A percentile compares a stretch with the other conserved stretches of the same genome.
phyloP scores from a whole-genome alignment of 2,888 invertebrate genomes.

The Beris morrisii region DNA sequence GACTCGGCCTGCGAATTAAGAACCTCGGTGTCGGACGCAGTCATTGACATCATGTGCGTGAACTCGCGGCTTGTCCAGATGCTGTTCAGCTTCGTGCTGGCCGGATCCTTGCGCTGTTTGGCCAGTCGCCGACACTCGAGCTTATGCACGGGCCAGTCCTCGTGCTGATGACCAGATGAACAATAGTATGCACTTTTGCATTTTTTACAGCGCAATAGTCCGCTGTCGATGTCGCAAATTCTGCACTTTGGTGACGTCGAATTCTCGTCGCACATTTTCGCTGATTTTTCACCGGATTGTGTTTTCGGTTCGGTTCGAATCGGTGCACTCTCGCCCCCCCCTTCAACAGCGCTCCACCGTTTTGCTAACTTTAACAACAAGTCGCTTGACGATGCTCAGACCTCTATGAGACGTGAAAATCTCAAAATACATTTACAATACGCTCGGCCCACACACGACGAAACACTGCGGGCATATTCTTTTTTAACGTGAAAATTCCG shows the following conservation, averaged over 20 bases:
- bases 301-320: too few relatives aligned
- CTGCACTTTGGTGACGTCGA: conserved; percentile 53
- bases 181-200: conserved; percentile 78
- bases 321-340: too few relatives aligned
- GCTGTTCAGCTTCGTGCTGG: conserved; percentile 44
- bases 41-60: conserved; percentile 20
- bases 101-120: conserved; percentile 47
- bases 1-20: conserved; percentile 64
- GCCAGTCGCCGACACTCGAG: conserved; percentile 61
- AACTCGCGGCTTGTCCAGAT: conserved; percentile 33
- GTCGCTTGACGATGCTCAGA: too few relatives aligned
- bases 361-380: too few relatives aligned
- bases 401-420: too few relatives aligned
- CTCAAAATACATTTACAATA: too few relatives aligned
- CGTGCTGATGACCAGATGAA: conserved; percentile 75
- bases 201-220: conserved; percentile 71
- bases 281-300: conserved; percentile 8
- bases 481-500: too few relatives aligned
- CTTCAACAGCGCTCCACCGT: too few relatives aligned
- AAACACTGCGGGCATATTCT: too few relatives aligned
- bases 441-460: too few relatives aligned
- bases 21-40: conserved; percentile 65
- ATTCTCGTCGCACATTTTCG: conserved; percentile 19
- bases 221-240: conserved; percentile 64
- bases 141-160: conserved; percentile 79